Evolutionary conservation across 92 coral and sea anemone genomes (phyloP).

Genomic region (Epizoanthus fatuus): DNA sequence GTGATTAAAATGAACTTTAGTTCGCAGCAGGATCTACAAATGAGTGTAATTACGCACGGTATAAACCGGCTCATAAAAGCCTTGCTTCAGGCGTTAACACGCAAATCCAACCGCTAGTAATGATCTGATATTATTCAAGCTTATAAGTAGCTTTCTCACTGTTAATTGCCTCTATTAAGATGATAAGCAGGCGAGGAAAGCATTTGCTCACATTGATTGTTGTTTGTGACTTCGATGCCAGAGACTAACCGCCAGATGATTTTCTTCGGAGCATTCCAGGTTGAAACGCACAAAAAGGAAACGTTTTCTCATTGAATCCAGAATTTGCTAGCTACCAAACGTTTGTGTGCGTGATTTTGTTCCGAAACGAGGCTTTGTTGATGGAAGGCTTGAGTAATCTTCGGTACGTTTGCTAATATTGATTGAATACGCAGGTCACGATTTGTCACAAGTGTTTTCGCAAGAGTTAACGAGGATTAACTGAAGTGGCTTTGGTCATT

Average conservation of each 20-base stretch:
- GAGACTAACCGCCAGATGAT: neutral
- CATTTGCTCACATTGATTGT: neutral
- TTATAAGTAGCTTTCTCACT: slow-evolving; percentile 1
- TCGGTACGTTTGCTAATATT: neutral
- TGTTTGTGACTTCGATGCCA: neutral
- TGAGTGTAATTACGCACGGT: neutral
- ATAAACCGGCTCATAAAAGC: neutral
- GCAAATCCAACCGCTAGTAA: neutral
- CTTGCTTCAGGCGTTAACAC: slow-evolving; percentile 29
- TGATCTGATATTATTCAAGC: slow-evolving; percentile 5
- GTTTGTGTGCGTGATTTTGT: neutral
- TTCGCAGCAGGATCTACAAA: slow-evolving; percentile 19
- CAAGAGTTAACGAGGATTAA: neutral
- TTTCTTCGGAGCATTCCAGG: neutral
- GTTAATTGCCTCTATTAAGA: slow-evolving; percentile 28
- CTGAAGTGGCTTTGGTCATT: neutral
- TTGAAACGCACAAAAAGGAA: neutral
- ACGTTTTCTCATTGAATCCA: neutral
- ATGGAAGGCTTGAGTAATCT: neutral
- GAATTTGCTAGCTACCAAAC: neutral
- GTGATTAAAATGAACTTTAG: slow-evolving; percentile 22
- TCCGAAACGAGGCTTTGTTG: neutral
- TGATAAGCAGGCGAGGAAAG: slow-evolving; percentile 16
- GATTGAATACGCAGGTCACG: neutral
- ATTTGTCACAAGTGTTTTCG: slow-evolving; percentile 18